Base-by-base conservation (phyloP, 1,140 invertebrate genomes). In the Papilio polytes region DNA sequence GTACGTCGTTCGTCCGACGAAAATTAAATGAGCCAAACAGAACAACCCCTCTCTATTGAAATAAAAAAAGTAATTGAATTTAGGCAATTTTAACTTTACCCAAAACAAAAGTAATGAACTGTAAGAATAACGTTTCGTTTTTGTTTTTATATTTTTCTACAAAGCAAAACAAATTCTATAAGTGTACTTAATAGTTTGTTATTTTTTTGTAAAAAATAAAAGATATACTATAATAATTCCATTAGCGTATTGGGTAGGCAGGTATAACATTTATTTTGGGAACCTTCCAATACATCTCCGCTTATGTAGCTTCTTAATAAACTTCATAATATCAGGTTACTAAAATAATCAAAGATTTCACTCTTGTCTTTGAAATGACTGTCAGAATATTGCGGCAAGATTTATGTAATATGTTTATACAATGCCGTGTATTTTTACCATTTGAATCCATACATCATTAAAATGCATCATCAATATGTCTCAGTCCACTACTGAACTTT, bases 11-110 rank as follows among this genome's bases (percentile, higher is more conserved):
- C 63, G 63, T 70, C 63, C 63, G 63, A 70, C 63, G 63, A 70
- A 70, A 70, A 70, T 70, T 70, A 70, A 70, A 70, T 70, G 63
- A 70, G 63, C 63, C 63, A 70, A 70, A 70, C 63, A 70, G 63
- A 70, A 70, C 63, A 70, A 70, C 63, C 63, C 63, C 63, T 70
- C 26, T 70, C 26, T 31, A 70, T 70, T 70, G 63, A 70, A 70
- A 70, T 70, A 70, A 70, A 70, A 66, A 70, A 70, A 36, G 63
- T 70, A 70, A 70, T 70, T 70, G 63, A 70, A 70, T 70, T 70
- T 70, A 70, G 63, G 63, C 63, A 70, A 70, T 70, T 70, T 70
- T 66, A 66, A 66, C 63, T 66, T 70, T 15, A 70, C 63, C 63
- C 63, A 70, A 70, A 70, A 70, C 63, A 70, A 70, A 70, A 70